These are phyloP conservation scores for Misgurnus anguillicaudatus DNA, from an alignment of 2,113 vertebrate genomes.

Conservation along the genomic window DNA sequence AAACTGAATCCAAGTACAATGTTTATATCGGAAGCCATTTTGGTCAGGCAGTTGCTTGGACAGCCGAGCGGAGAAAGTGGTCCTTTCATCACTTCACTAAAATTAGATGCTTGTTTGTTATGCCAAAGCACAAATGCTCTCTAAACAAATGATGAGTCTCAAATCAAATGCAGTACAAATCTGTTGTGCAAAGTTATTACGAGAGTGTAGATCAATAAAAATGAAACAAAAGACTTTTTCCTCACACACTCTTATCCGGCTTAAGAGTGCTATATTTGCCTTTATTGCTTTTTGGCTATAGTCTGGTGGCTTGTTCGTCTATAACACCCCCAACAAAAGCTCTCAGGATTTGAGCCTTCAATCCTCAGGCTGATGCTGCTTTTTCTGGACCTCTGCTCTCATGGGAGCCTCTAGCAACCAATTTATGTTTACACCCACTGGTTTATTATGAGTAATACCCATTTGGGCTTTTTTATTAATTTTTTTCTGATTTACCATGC, in stretches of 20 bases:
- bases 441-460: constrained; percentile 50
- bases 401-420: constrained; percentile 71
- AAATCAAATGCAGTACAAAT: neutral
- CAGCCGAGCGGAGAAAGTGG: constrained; percentile 27
- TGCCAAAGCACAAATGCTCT: constrained; percentile 15
- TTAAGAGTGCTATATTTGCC: constrained; percentile 52
- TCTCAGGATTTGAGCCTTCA: constrained; percentile 73
- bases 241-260: neutral
- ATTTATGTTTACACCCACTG: constrained; percentile 69
- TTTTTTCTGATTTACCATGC: constrained; percentile 42
- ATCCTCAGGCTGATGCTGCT: constrained; percentile 67
- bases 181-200: neutral
- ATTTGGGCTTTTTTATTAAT: constrained; percentile 59
- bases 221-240: neutral
- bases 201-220: neutral
- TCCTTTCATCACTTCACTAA: neutral
- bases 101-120: constrained; percentile 12
- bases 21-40: constrained; percentile 31
- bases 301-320: constrained; percentile 40
- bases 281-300: constrained; percentile 24
- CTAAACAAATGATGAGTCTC: neutral
- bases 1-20: constrained; percentile 6
- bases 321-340: constrained; percentile 66
- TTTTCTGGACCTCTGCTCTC: constrained; percentile 72
- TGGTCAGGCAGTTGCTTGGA: constrained; percentile 39